Evolutionary conservation across 2,113 vertebrate species (phyloP).

Genomic region (Sylvia atricapilla): DNA sequence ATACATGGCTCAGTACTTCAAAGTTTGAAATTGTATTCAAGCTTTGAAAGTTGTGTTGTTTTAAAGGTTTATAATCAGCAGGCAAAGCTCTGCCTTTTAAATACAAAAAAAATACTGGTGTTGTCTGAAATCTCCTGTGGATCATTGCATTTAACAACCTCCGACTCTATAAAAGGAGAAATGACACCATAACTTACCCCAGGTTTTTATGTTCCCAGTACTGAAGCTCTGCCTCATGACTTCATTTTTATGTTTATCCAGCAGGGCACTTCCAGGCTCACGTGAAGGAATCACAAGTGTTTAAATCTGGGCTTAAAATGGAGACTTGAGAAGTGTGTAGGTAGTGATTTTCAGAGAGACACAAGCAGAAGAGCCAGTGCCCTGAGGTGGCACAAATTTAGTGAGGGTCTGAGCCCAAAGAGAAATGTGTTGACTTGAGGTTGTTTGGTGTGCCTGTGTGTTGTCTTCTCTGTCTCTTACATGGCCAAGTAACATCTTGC

Average conservation of each 20-base stretch:
- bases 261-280: neutral
- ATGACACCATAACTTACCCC: neutral
- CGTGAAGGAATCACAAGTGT: neutral
- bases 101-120: neutral
- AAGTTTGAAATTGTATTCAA: neutral
- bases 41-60: neutral
- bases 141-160: neutral
- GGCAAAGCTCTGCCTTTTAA: slow-evolving; percentile 3
- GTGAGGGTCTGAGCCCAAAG: neutral
- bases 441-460: neutral
- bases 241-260: slow-evolving; percentile 13
- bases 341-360: neutral
- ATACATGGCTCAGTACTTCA: neutral
- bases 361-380: neutral
- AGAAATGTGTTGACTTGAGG: neutral
- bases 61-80: neutral
- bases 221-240: neutral
- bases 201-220: slow-evolving; percentile 1
- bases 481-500: neutral
- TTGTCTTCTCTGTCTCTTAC: neutral
- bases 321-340: neutral
- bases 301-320: neutral
- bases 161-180: neutral
- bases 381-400: neutral
- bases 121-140: neutral